These are phyloP conservation scores for Eupithecia dodoneata DNA, from an alignment of 2,888 invertebrate species.

Conservation along the genomic window DNA sequence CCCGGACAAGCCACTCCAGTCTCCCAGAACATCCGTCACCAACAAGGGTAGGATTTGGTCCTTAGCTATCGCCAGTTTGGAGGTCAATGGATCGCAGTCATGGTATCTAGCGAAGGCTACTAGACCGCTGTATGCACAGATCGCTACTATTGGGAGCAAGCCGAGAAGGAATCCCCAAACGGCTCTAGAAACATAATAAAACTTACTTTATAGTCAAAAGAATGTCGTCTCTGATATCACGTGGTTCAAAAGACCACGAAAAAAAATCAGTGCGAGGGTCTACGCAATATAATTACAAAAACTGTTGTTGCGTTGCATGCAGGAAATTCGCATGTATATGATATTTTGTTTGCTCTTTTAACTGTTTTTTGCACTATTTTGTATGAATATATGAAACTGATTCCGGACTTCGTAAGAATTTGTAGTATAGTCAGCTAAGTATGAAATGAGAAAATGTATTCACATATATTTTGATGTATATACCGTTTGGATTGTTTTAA, in stretches of 20 bases:
- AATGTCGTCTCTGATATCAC: too few species aligned
- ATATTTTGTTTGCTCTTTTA: background rate
- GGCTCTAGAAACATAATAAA: conserved; percentile 80
- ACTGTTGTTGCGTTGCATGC: background rate
- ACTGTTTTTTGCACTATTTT: background rate
- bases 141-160: conserved; percentile 85
- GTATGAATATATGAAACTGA: background rate
- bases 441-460: background rate
- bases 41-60: conserved; percentile 92
- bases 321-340: background rate
- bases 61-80: conserved; percentile 87
- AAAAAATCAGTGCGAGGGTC: too few species aligned
- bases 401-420: background rate
- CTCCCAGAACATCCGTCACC: conserved; percentile 93
- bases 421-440: background rate
- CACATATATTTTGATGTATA: conserved; percentile 6
- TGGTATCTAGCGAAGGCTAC: conserved; percentile 89
- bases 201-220: too few species aligned
- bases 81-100: conserved; percentile 89
- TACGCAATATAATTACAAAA: too few species aligned
- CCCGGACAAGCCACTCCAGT: conserved; percentile 92
- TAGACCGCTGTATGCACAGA: conserved; percentile 89
- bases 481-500: conserved; percentile 85
- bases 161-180: conserved; percentile 88
- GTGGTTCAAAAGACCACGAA: too few species aligned